These are phyloP conservation scores for Drymodes brunneopygia DNA, from an alignment of 2,113 vertebrate species.

Conservation along the genomic window DNA sequence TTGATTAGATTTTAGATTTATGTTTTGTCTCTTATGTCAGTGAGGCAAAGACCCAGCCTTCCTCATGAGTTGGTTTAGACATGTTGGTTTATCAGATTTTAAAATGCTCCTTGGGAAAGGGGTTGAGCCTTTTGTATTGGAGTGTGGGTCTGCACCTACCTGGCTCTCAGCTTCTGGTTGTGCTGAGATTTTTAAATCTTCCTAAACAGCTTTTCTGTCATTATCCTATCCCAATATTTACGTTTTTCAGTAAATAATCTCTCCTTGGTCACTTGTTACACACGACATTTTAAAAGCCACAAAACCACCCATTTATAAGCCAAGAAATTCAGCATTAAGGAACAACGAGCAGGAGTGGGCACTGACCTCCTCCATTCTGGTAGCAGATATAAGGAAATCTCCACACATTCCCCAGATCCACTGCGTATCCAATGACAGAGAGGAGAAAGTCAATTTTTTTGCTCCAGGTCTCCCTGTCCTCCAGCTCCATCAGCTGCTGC, in stretches of 20 bases:
- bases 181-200: background rate
- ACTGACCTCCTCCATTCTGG: constrained; percentile 98
- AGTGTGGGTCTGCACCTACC: background rate
- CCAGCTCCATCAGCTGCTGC: constrained; percentile 53
- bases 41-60: background rate
- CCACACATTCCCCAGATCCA: constrained; percentile 98
- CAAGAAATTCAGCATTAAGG: background rate
- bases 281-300: background rate
- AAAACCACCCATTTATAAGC: background rate
- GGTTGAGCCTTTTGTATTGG: background rate
- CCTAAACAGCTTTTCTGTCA: background rate
- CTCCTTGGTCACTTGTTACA: background rate
- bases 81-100: background rate
- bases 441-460: constrained; percentile 98
- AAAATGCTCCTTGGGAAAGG: background rate
- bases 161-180: background rate
- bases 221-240: background rate
- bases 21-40: background rate
- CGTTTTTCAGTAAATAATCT: background rate
- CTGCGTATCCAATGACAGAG: constrained; percentile 95
- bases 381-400: constrained; percentile 98
- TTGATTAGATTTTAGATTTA: background rate
- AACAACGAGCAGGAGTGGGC: background rate
- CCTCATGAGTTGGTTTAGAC: background rate
- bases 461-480: constrained; percentile 88